These are phyloP conservation scores for Eubasilissa splendida DNA, from an alignment of 2,888 invertebrate genomes.

Conservation along the genomic window DNA sequence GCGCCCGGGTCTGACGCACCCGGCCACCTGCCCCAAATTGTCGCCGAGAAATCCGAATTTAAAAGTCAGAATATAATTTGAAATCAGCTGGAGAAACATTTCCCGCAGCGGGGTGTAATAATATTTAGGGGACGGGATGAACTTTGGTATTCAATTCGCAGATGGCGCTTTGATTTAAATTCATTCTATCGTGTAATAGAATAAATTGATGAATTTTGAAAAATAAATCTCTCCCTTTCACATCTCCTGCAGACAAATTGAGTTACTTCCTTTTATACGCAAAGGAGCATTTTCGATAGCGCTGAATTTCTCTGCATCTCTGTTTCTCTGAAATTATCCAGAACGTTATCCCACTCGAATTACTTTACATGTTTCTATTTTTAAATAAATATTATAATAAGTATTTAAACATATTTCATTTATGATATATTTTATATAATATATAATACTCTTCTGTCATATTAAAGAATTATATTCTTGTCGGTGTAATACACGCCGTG, in stretches of 20 bases:
- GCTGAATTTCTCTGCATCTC: too few relatives aligned
- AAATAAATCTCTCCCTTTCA: conserved; percentile 23
- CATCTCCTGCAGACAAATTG: conserved; percentile 5
- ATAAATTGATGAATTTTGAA: conserved; percentile 37
- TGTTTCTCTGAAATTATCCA: too few relatives aligned
- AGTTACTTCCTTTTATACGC: neutral
- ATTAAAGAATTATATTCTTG: too few relatives aligned
- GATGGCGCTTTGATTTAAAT: conserved; percentile 36
- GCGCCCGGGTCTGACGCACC: too few relatives aligned
- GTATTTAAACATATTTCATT: too few relatives aligned
- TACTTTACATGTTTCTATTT: too few relatives aligned
- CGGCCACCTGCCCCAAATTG: neutral
- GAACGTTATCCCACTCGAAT: too few relatives aligned
- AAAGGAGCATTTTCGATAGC: too few relatives aligned
- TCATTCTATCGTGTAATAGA: conserved; percentile 38
- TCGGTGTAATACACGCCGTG: too few relatives aligned
- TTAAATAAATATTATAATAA: too few relatives aligned
- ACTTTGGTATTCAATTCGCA: conserved; percentile 22
- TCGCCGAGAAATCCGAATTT: conserved; percentile 20
- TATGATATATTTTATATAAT: too few relatives aligned
- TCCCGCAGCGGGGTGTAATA: neutral
- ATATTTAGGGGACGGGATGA: conserved; percentile 8
- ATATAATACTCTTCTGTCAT: too few relatives aligned
- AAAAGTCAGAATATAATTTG: conserved; percentile 14
- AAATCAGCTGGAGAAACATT: conserved; percentile 7